These are phyloP conservation scores for Agrochola macilenta DNA, from an alignment of 2,888 invertebrate species.

Conservation along the genomic window DNA sequence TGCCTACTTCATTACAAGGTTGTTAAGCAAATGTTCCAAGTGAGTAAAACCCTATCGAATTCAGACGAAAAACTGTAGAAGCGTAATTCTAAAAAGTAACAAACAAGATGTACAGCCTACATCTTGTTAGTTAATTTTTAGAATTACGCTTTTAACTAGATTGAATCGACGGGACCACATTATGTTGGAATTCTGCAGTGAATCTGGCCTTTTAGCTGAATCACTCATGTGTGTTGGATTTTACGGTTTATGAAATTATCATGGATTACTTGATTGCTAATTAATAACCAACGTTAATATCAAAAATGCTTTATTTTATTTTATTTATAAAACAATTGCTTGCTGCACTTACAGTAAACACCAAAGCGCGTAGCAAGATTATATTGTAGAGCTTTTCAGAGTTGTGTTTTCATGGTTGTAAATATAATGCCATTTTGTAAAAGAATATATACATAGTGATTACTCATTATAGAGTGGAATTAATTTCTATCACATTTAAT, in stretches of 20 bases:
- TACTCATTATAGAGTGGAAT: constrained; percentile 42
- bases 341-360: no score
- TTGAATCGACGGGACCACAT: neutral
- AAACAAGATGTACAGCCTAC: no score
- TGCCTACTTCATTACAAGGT: neutral
- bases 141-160: constrained; percentile 1
- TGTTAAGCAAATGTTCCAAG: neutral
- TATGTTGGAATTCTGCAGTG: neutral
- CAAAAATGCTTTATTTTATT: neutral
- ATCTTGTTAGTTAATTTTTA: no score
- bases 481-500: constrained; percentile 56
- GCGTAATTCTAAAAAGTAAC: no score
- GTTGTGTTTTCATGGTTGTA: constrained; percentile 36
- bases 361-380: no score
- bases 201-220: neutral
- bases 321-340: neutral
- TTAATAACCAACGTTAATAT: neutral
- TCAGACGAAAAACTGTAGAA: constrained; percentile 1
- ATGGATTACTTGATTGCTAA: neutral
- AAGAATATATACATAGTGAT: constrained; percentile 32
- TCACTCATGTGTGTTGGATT: neutral
- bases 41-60: neutral
- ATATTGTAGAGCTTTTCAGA: constrained; percentile 30
- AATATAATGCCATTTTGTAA: constrained; percentile 19
- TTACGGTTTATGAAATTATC: neutral